These are phyloP conservation scores for Nothocercus nigrocapillus DNA, from an alignment of 2,113 vertebrate species.

Conservation along the genomic window DNA sequence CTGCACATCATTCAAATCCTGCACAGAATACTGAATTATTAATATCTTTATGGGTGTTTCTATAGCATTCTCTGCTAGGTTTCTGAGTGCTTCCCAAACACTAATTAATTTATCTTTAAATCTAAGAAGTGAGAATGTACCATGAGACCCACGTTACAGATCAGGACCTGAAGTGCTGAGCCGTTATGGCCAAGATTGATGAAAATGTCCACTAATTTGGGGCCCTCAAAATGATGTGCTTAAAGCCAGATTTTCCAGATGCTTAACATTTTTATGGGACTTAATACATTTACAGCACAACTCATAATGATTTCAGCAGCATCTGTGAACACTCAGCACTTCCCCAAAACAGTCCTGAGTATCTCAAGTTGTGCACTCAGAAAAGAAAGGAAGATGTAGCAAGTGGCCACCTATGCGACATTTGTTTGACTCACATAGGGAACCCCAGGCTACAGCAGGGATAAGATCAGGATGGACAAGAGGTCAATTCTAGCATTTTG, in stretches of 20 bases:
- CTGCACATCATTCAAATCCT: slow-evolving; percentile 49
- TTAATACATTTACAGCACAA: neutral
- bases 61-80: neutral
- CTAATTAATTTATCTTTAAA: slow-evolving; percentile 58
- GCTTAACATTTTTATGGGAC: slow-evolving; percentile 12
- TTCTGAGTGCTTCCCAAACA: slow-evolving; percentile 39
- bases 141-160: slow-evolving; percentile 13
- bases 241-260: neutral
- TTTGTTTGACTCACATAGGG: neutral
- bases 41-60: slow-evolving; percentile 56
- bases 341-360: neutral
- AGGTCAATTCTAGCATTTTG: rapidly evolving
- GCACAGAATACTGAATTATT: slow-evolving; percentile 53
- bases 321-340: neutral
- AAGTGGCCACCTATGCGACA: neutral
- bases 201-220: slow-evolving; percentile 5
- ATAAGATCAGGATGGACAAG: neutral
- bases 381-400: neutral
- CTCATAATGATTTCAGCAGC: neutral
- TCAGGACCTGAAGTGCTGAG: slow-evolving; percentile 12
- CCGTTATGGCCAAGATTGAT: neutral
- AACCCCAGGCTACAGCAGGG: neutral
- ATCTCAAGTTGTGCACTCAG: neutral
- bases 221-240: neutral
- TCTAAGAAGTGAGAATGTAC: neutral